Evolutionary conservation across 2,113 vertebrate species (phyloP).

Genomic region (Dicrurus megarhynchus): DNA sequence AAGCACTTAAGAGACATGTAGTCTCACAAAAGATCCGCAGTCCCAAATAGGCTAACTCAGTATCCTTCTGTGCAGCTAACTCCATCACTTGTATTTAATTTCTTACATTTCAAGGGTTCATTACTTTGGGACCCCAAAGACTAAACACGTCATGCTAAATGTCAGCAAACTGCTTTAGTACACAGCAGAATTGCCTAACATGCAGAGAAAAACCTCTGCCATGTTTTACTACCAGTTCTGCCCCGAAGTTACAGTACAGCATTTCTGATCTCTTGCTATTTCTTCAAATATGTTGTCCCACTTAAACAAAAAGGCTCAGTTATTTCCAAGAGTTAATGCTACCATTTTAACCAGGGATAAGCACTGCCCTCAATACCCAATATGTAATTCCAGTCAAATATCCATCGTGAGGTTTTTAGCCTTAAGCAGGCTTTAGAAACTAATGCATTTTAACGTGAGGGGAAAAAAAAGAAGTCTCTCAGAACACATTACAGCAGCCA

Average conservation of each 20-base stretch:
- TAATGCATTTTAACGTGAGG: constrained; percentile 37
- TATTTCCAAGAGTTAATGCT: background rate
- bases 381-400: background rate
- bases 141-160: background rate
- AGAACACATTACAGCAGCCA: constrained; percentile 9
- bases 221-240: background rate
- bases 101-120: background rate
- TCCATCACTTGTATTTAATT: background rate
- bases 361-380: background rate
- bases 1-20: background rate
- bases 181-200: background rate
- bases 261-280: background rate
- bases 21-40: background rate
- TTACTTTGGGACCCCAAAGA: background rate
- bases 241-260: background rate
- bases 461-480: background rate
- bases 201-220: background rate
- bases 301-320: background rate
- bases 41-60: background rate
- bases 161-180: background rate
- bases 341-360: background rate
- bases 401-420: constrained; percentile 11
- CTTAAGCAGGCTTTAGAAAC: constrained; percentile 46
- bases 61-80: background rate
- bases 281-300: background rate